phyloP scores from a whole-genome alignment of 2,888 invertebrate genomes.

The Nudaria mundana region DNA sequence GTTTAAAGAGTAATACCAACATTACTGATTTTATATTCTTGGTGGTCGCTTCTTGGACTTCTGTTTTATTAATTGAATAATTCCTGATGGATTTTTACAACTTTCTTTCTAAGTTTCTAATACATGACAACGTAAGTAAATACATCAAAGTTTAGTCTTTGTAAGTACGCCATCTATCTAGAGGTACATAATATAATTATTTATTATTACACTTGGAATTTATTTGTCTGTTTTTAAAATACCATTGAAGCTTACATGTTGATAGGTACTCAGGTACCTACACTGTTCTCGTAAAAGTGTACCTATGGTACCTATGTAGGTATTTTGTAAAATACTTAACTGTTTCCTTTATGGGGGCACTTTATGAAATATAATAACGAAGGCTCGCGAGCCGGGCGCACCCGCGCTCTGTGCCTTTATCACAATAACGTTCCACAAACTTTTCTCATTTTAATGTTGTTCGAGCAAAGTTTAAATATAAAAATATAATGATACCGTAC shows the following conservation, averaged over 20 bases:
- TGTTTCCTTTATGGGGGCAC: conserved; percentile 4
- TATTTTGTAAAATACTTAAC: conserved; percentile 6
- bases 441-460: conserved; percentile 79
- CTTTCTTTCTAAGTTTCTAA: too few relatives aligned
- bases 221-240: too few relatives aligned
- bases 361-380: conserved; percentile 32
- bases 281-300: too few relatives aligned
- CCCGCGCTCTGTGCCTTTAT: conserved; percentile 23
- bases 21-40: conserved; percentile 25
- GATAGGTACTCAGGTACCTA: too few relatives aligned
- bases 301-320: too few relatives aligned
- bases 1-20: conserved; percentile 64
- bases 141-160: too few relatives aligned
- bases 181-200: too few relatives aligned
- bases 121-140: too few relatives aligned
- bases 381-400: conserved; percentile 15
- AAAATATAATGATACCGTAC: conserved; percentile 78
- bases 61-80: conserved; percentile 15
- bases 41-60: conserved; percentile 26
- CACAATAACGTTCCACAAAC: conserved; percentile 64
- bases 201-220: too few relatives aligned
- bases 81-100: too few relatives aligned
- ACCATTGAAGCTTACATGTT: too few relatives aligned
- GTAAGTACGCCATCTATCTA: too few relatives aligned
- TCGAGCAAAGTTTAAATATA: conserved; percentile 78